Conservation (phyloP, 2,797 vertebrate genomes). For the Diglossa cyanea region DNA sequence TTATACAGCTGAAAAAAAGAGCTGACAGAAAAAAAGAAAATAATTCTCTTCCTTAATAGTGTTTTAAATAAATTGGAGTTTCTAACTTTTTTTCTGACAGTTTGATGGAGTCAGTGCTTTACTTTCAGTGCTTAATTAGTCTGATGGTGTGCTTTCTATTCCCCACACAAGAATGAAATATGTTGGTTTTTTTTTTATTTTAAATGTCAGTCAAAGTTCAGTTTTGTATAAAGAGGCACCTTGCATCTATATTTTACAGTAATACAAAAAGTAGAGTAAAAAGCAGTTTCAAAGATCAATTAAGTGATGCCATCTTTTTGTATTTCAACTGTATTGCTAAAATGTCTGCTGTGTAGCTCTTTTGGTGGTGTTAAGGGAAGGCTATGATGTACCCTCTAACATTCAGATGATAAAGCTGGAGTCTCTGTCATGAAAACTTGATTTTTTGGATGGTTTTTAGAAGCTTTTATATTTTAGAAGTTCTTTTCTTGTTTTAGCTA, state of each 20-base stretch:
- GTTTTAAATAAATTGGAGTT: background rate
- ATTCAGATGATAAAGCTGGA: background rate
- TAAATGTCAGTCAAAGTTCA: background rate
- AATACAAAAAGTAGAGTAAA: background rate
- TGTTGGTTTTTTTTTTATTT: accelerated
- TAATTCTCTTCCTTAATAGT: background rate
- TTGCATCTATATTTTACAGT: background rate
- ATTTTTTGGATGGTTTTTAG: background rate
- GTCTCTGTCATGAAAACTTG: background rate
- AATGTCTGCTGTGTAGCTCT: background rate
- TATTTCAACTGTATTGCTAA: background rate
- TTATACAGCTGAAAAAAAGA: background rate
- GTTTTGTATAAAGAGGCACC: background rate
- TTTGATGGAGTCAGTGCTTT: background rate
- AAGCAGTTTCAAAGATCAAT: background rate
- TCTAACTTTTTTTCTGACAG: background rate
- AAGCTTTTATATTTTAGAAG: background rate
- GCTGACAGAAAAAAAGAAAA: background rate
- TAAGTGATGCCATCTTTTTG: background rate
- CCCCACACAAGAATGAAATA: background rate
- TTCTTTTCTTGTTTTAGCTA: background rate
- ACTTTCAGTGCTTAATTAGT: constrained; percentile 8
- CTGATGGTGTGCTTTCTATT: background rate
- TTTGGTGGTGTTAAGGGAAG: background rate
- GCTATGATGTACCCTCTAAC: background rate